These are phyloP conservation scores for Chrysocyon brachyurus DNA, from an alignment of 2,797 vertebrate genomes.

Conservation along the genomic window DNA sequence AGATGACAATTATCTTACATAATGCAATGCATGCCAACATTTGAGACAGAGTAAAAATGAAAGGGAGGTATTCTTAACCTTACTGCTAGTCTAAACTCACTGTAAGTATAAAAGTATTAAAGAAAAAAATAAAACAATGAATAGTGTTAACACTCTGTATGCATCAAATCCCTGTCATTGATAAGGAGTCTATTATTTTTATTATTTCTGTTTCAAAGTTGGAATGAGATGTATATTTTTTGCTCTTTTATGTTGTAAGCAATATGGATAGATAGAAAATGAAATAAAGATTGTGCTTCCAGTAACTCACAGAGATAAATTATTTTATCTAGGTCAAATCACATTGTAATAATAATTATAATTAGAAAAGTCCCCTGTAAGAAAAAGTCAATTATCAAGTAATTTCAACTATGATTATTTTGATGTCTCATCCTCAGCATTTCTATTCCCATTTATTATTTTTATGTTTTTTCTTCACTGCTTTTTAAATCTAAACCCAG, in stretches of 20 bases:
- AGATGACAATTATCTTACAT: background rate
- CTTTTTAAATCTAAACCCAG: background rate
- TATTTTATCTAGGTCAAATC: conserved; percentile 37
- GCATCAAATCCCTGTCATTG: background rate
- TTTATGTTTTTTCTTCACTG: background rate
- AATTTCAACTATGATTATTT: conserved; percentile 19
- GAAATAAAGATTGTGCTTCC: background rate
- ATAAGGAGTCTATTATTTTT: background rate
- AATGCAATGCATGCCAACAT: background rate
- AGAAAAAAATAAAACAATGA: background rate
- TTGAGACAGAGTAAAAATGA: background rate
- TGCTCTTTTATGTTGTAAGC: background rate
- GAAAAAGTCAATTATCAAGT: conserved; percentile 62
- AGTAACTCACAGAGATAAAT: background rate
- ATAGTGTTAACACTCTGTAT: background rate
- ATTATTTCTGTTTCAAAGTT: background rate
- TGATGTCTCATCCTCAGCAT: background rate
- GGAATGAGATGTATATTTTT: background rate
- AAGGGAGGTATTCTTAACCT: background rate
- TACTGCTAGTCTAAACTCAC: background rate
- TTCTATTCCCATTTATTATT: background rate
- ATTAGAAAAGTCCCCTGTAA: conserved; percentile 39
- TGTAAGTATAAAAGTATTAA: background rate
- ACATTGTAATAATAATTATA: background rate
- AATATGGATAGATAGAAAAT: background rate